These are phyloP conservation scores for Nebria ingens DNA, from an alignment of 1,140 invertebrate species.

Conservation along the genomic window DNA sequence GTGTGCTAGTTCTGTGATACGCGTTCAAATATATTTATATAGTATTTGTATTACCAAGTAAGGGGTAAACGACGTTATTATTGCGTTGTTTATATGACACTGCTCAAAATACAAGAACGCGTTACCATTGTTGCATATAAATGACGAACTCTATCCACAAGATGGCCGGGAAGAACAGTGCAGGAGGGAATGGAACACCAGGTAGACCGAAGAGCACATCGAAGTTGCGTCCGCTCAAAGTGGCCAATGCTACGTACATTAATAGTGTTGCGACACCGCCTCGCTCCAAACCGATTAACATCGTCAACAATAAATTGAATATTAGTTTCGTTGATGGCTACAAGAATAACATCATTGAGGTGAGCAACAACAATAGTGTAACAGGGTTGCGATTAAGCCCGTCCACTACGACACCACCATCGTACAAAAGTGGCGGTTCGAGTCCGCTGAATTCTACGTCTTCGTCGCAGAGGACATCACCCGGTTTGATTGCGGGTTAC, in stretches of 20 bases:
- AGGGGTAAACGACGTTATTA: neutral
- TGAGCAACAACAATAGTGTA: neutral
- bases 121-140: neutral
- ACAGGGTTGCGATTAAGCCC: constrained; percentile 12
- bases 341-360: neutral
- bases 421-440: neutral
- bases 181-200: neutral
- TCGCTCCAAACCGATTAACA: neutral
- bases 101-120: constrained; percentile 3
- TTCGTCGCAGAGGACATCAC: constrained; percentile 19
- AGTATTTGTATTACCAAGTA: neutral
- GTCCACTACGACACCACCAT: neutral
- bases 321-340: neutral
- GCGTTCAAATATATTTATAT: constrained; percentile 7
- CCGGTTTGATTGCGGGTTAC: constrained; percentile 30
- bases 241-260: constrained; percentile 7
- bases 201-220: neutral
- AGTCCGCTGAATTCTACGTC: constrained; percentile 14
- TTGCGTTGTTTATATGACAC: constrained; percentile 2
- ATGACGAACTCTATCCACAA: constrained; percentile 11
- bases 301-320: neutral
- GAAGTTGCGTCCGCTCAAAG: neutral
- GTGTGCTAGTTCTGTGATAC: constrained; percentile 13
- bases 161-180: constrained; percentile 10
- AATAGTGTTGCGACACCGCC: constrained; percentile 8